Evolutionary conservation across 1,140 invertebrate genomes (phyloP).

Genomic region (Antheraea mylitta): DNA sequence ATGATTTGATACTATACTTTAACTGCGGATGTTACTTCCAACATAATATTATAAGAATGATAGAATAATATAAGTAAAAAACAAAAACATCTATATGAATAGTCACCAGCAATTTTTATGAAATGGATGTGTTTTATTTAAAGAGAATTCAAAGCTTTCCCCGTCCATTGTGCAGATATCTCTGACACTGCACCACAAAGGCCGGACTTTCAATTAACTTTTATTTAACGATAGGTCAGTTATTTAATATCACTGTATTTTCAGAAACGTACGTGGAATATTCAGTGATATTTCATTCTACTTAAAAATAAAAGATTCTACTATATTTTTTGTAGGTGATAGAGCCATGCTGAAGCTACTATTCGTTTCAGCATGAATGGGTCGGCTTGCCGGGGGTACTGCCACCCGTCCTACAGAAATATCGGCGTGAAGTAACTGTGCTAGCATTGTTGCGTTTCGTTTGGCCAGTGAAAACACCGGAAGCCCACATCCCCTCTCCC

Average conservation of each 20-base stretch:
- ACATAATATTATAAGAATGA: background rate
- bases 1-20: too few species aligned
- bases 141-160: background rate
- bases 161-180: background rate
- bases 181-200: conserved; percentile 8
- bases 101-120: background rate
- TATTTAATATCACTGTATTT: conserved; percentile 6
- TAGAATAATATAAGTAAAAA: background rate
- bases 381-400: too few species aligned
- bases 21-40: background rate
- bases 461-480: too few species aligned
- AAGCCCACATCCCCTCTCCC: too few species aligned
- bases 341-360: too few species aligned
- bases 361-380: too few species aligned
- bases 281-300: background rate
- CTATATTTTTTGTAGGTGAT: too few species aligned
- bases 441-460: too few species aligned
- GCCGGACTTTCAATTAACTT: conserved; percentile 18
- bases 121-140: background rate
- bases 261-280: background rate
- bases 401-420: too few species aligned
- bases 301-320: too few species aligned
- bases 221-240: conserved; percentile 13
- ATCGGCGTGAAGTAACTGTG: too few species aligned
- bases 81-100: background rate